A percentile compares a stretch with the other conserved stretches of the same genome.
phyloP scores from a whole-genome alignment of 2,888 invertebrate species.

The Cryptus armator region DNA sequence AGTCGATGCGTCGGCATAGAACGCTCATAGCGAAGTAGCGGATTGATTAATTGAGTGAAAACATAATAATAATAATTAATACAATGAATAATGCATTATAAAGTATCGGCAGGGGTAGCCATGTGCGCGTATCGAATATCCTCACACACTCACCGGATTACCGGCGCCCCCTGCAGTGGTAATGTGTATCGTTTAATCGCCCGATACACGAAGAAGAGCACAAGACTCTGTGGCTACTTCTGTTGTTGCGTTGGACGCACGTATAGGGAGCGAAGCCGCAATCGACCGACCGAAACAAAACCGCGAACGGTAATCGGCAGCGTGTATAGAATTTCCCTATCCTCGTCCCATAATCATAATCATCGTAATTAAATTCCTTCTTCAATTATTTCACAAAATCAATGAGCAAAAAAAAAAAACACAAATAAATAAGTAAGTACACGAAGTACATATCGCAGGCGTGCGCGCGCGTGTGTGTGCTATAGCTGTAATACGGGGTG shows the following conservation, averaged over 20 bases:
- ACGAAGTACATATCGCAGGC: not conserved
- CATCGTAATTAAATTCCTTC: not conserved
- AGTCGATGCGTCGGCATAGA: not conserved
- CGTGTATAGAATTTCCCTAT: slow-evolving; percentile 28
- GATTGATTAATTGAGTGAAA: slow-evolving; percentile 58
- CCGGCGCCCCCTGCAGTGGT: slow-evolving; percentile 39
- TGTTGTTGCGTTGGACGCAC: not conserved
- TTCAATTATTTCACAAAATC: slow-evolving; percentile 26
- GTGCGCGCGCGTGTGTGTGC: not conserved
- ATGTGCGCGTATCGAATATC: slow-evolving; percentile 9
- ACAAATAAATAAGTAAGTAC: not conserved
- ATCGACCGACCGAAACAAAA: slow-evolving; percentile 40
- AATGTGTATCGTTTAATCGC: slow-evolving; percentile 56
- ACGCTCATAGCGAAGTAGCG: not conserved
- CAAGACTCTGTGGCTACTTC: not conserved
- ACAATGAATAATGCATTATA: slow-evolving; percentile 33
- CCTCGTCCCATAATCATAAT: slow-evolving; percentile 10
- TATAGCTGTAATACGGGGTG: slow-evolving; percentile 1
- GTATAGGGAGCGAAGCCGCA: not conserved
- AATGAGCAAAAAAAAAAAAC: slow-evolving; percentile 1
- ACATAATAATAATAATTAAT: slow-evolving; percentile 30
- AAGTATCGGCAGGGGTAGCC: not conserved
- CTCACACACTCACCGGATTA: not conserved
- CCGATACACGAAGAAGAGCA: not conserved
- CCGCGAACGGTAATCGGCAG: slow-evolving; percentile 37